Conservation (phyloP, 2,888 invertebrate genomes). For the Brachylomia viminalis region DNA sequence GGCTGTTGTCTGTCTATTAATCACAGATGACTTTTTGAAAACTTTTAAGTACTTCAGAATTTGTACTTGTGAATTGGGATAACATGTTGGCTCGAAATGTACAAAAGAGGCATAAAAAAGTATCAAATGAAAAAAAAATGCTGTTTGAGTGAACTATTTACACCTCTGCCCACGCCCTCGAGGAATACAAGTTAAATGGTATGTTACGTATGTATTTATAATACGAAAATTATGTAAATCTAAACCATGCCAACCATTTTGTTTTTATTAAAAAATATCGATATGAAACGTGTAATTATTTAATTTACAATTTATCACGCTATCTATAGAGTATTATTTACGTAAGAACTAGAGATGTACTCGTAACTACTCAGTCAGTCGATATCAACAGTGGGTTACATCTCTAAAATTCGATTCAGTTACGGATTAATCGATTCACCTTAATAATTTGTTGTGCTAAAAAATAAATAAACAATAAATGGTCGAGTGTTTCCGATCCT, state of each 20-base stretch:
- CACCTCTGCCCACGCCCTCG: neutral
- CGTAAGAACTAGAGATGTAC: conserved; percentile 40
- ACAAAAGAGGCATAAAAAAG: no score
- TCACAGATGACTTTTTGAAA: no score
- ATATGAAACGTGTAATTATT: conserved; percentile 6
- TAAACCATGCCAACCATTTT: neutral
- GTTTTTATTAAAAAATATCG: neutral
- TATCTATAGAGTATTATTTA: conserved; percentile 29
- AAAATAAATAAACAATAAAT: conserved; percentile 40
- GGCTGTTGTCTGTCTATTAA: neutral
- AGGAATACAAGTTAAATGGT: no score
- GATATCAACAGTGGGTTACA: conserved; percentile 43
- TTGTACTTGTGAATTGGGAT: no score
- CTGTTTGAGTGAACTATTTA: no score
- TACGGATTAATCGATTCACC: conserved; percentile 57
- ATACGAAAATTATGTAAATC: neutral
- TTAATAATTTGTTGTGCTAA: conserved; percentile 42
- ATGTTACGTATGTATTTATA: neutral
- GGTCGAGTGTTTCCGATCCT: neutral
- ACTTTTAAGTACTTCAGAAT: no score
- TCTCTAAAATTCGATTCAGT: conserved; percentile 55
- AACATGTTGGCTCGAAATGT: no score
- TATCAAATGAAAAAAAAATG: no score
- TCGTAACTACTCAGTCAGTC: neutral
- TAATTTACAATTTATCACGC: conserved; percentile 12